Evolutionary conservation across 2,888 invertebrate species (phyloP), one percentile per base, ranked within the genome.

Genomic region (Mayetiola destructor): DNA sequence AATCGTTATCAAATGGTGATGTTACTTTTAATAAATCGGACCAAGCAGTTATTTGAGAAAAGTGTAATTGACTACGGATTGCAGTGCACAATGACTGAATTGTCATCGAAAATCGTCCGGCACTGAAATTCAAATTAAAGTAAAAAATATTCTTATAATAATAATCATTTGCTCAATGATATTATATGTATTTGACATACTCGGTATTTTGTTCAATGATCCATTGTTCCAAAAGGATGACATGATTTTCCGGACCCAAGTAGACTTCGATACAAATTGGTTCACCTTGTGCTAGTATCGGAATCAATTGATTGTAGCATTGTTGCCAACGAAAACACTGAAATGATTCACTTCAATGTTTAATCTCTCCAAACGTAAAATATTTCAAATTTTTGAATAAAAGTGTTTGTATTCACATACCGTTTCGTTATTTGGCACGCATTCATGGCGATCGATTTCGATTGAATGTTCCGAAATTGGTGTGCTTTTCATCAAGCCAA

Each of bases 1-100:
- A 67, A 27, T 70, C 67, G 58, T 66, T 63, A 66, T 71, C 71
- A 48, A 67, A 67, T 30, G 58, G 59, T n/a, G 57, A 56, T 14
- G 59, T 53, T 58, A 72, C 70, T 42, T 69, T 68, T 55, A 73
- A 63, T 30, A 71, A 64, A 66, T 73, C 73, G 60, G 70, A 80
- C 95, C 95, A 96, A 57, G 95, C 92, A 56, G 92, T 88, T 62
- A 96, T 82, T 77, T 96, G 95, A 5, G 95, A 96, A 76, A 96
- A 96, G 75, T 94, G 92, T 59, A 96, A 79, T 72, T 93, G 92
- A 6, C 95, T 95, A 61, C 93, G 81, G 54, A 96, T 85, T 55
- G 95, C 95, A 73, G 90, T 91, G 67, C 93, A 80, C 63, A 96
- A 76, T 72, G 89, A 88, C 65, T 85, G 82, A 60, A 73, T 62